Conservation (phyloP, 2,888 invertebrate species). For the Alsophila aescularia region DNA sequence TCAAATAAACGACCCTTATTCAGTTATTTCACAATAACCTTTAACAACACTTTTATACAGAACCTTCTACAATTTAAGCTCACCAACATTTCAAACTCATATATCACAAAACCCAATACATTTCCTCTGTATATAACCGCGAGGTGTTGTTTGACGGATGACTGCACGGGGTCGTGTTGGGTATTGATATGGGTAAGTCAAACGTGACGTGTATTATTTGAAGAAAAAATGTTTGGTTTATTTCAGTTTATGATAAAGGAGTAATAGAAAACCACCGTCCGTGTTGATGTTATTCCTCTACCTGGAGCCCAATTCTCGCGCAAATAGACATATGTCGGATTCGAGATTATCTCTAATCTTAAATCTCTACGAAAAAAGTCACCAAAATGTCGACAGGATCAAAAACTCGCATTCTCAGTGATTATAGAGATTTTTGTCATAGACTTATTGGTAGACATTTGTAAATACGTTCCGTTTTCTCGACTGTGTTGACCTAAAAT, state of each 20-base stretch:
- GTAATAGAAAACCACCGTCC: background rate
- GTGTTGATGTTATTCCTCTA: background rate
- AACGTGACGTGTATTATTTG: slow-evolving; percentile 26
- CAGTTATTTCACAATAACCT: too few relatives aligned
- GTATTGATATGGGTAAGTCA: slow-evolving; percentile 33
- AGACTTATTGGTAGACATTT: too few relatives aligned
- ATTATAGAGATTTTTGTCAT: too few relatives aligned
- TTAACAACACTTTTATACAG: background rate
- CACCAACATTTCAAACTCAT: slow-evolving; percentile 28
- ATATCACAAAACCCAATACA: slow-evolving; percentile 19
- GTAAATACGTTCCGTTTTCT: too few relatives aligned
- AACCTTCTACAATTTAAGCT: slow-evolving; percentile 23
- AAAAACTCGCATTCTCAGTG: too few relatives aligned
- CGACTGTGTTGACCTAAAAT: too few relatives aligned
- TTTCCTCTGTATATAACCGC: slow-evolving; percentile 50
- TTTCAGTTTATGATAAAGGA: background rate
- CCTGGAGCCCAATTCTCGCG: too few relatives aligned
- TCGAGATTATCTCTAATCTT: too few relatives aligned
- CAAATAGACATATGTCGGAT: too few relatives aligned
- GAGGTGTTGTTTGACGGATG: slow-evolving; percentile 77
- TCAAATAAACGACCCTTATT: too few relatives aligned
- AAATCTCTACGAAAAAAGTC: too few relatives aligned
- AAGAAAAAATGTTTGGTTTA: slow-evolving; percentile 2
- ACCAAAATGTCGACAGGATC: too few relatives aligned
- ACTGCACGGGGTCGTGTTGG: slow-evolving; percentile 42